Conservation (phyloP, 2,888 invertebrate genomes). For the Arrhopalites spinosus region DNA sequence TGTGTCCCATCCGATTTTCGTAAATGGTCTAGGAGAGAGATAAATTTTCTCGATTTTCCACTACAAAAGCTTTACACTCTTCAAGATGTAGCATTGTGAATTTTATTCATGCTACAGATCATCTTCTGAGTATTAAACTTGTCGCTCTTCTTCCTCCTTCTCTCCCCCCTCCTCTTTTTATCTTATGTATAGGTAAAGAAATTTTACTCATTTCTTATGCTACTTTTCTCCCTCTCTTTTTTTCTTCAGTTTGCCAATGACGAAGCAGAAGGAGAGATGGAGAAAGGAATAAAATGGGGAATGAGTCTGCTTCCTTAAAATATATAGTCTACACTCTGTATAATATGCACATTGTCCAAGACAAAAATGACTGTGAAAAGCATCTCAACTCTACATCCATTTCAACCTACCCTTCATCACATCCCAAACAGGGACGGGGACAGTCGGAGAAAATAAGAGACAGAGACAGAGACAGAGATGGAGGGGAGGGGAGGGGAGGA, state of each 20-base stretch:
- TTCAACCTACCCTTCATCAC: not conserved
- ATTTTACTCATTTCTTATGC: too few relatives aligned
- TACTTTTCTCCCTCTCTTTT: not conserved
- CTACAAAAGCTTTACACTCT: conserved; percentile 33
- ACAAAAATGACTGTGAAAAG: not conserved
- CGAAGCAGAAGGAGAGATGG: not conserved
- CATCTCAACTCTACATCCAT: not conserved
- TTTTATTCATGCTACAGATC: conserved; percentile 23
- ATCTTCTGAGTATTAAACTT: conserved; percentile 14
- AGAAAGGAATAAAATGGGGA: not conserved
- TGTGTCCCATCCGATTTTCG: conserved; percentile 34
- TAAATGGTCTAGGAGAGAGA: conserved; percentile 39
- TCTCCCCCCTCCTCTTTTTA: not conserved
- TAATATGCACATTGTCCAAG: not conserved
- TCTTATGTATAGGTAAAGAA: too few relatives aligned
- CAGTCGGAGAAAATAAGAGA: not conserved
- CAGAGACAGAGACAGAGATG: too few relatives aligned
- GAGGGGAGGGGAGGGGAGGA: not conserved
- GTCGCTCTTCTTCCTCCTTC: conserved; percentile 8
- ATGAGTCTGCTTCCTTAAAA: not conserved
- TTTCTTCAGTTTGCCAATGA: not conserved
- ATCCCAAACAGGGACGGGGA: not conserved
- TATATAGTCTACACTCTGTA: not conserved
- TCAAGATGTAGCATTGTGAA: conserved; percentile 16
- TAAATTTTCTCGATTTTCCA: conserved; percentile 41